Percentiles rank a stretch among this genome's conserved stretches.
These are phyloP conservation scores for Camponotus pennsylvanicus DNA, from an alignment of 1,140 invertebrate genomes.

Conservation along the genomic window DNA sequence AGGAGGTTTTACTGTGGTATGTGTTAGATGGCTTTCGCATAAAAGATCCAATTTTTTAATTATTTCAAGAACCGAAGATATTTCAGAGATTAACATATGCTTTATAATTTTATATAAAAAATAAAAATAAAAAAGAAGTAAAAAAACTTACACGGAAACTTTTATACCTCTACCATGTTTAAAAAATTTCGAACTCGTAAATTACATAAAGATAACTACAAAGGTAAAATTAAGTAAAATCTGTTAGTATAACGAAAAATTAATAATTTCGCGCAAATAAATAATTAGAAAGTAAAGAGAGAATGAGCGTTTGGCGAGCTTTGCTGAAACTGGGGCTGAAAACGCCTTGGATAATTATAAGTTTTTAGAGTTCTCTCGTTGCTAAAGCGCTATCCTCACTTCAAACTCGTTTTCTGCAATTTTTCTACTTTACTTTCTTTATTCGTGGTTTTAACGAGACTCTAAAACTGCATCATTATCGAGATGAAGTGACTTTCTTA, in stretches of 20 bases:
- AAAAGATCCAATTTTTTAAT: too few species aligned
- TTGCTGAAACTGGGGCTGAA: conserved; percentile 69
- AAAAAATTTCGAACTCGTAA: background rate
- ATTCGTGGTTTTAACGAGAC: conserved; percentile 43
- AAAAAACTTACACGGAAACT: background rate
- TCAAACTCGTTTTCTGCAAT: conserved; percentile 47
- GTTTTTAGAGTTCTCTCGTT: conserved; percentile 52
- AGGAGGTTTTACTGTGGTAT: too few species aligned
- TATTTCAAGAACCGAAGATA: too few species aligned
- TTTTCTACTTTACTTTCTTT: conserved; percentile 49
- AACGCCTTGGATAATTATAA: conserved; percentile 48
- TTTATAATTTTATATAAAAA: background rate
- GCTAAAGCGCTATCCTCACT: conserved; percentile 37
- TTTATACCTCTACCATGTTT: background rate
- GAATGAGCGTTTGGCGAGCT: conserved; percentile 27
- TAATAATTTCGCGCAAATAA: conserved; percentile 41
- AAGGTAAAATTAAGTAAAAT: conserved; percentile 5
- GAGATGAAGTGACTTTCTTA: conserved; percentile 37
- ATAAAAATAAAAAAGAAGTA: background rate
- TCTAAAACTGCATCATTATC: conserved; percentile 52
- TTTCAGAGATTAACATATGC: too few species aligned
- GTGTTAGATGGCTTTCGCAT: too few species aligned
- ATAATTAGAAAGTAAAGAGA: conserved; percentile 41
- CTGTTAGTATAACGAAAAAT: background rate
- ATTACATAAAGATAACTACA: background rate